Evolutionary conservation across 2,888 invertebrate genomes (phyloP), one percentile per base, ranked within the genome.

Genomic region (Drosophila prolongata): DNA sequence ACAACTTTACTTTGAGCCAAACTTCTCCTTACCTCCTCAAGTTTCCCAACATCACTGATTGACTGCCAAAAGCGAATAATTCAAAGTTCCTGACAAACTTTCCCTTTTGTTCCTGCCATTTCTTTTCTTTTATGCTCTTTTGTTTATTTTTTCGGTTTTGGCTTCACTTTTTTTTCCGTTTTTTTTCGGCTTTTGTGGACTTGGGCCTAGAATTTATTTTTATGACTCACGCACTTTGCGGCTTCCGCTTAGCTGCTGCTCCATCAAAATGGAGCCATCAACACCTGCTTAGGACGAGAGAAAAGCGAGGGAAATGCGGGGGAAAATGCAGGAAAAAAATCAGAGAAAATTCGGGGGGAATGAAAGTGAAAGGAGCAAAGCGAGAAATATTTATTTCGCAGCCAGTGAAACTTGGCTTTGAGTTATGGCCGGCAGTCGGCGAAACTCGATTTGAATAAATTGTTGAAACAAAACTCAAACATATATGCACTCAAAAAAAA

Each of bases 391-490:
- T 53, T 74, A 70, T 62, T 78, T 37, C 44, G 38, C 19, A 38
- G 34, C 38, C 57, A 38, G 24, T 13, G 62, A 65, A 68, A 56
- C 57, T 82, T 80, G 46, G 62, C 79, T 80, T 76, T 87, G 87
- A 83, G 80, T 89, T 89, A 86, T 89, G 78, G 86, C 87, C 71
- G 64, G 85, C 82, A 80, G 87, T 82, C 81, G 79, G 56, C 53
- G 76, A 70, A 80, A 89, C 85, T 87, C 89, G 85, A 86, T 88
- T 89, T 87, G 80, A 80, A 82, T 89, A 84, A 89, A 87, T 89
- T 88, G 80, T 75, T 76, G 79, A 78, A 86, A 80, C 77, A 82
- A 80, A 77, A 55, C 64, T 68, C 65, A 56, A 62, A 49, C 43
- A 60, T 60, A 49, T 56, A 64, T 49, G 49, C 35, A 49, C 49